Conservation (phyloP, 2,113 vertebrate species). For the Lagopus leucura region DNA sequence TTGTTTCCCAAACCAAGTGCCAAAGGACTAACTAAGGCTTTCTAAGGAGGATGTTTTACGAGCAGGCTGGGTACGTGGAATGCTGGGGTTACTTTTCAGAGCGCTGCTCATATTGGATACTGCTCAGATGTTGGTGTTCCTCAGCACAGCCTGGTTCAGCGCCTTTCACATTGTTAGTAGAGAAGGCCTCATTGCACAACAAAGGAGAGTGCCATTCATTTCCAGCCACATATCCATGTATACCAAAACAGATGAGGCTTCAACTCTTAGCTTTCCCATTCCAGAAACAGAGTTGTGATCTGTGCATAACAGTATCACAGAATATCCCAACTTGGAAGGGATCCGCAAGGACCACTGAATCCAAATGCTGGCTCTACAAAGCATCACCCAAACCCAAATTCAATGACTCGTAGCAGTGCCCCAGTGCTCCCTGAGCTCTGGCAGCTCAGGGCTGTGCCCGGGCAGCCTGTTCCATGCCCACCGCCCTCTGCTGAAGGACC, state of each 20-base stretch:
- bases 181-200: background rate
- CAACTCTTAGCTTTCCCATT: background rate
- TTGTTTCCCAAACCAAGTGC: background rate
- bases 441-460: too few species aligned
- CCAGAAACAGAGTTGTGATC: background rate
- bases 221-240: background rate
- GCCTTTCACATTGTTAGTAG: background rate
- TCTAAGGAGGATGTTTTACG: rapidly evolving
- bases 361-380: too few species aligned
- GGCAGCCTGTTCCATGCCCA: too few species aligned
- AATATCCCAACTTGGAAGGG: too few species aligned
- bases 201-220: background rate
- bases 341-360: too few species aligned
- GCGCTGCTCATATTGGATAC: rapidly evolving
- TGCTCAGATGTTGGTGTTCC: background rate
- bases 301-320: background rate
- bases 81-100: background rate
- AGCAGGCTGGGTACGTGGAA: rapidly evolving
- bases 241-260: background rate
- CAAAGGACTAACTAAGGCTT: background rate
- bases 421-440: too few species aligned
- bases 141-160: background rate
- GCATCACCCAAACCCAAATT: too few species aligned
- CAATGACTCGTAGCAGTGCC: too few species aligned
- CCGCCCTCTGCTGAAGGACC: too few species aligned